These are phyloP conservation scores for Mustela lutreola DNA, from an alignment of 2,113 vertebrate species.

Conservation along the genomic window DNA sequence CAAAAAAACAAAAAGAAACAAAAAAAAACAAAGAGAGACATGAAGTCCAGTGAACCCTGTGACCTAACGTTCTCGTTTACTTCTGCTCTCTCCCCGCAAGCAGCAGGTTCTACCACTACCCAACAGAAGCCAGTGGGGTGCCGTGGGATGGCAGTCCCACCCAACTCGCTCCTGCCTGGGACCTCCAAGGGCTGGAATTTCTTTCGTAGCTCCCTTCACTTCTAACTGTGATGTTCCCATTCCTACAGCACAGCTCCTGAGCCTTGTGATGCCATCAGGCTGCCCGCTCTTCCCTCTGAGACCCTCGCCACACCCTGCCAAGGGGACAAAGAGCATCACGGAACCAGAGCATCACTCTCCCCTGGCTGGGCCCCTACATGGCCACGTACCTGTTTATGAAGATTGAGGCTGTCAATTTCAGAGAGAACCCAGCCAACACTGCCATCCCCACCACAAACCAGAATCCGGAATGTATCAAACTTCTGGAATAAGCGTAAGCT, in stretches of 20 bases:
- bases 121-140: accelerated
- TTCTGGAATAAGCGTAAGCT: conserved; percentile 98
- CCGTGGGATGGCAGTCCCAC: neutral
- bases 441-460: conserved; percentile 98
- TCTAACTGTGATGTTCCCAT: too few species aligned
- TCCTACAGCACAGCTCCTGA: accelerated
- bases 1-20: neutral
- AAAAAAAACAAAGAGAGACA: neutral
- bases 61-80: neutral
- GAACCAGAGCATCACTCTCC: neutral
- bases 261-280: accelerated
- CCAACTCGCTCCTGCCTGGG: too few species aligned
- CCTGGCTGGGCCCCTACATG: accelerated
- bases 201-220: neutral
- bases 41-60: neutral
- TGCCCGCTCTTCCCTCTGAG: too few species aligned
- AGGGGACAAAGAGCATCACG: neutral
- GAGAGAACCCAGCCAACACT: conserved; percentile 99
- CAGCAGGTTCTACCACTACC: neutral
- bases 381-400: conserved; percentile 95
- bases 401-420: conserved; percentile 96
- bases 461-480: conserved; percentile 98
- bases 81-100: neutral
- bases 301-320: neutral
- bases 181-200: neutral